These are phyloP conservation scores for Coelogynopora nodosa DNA, from an alignment of 2,888 invertebrate species.

Conservation along the genomic window DNA sequence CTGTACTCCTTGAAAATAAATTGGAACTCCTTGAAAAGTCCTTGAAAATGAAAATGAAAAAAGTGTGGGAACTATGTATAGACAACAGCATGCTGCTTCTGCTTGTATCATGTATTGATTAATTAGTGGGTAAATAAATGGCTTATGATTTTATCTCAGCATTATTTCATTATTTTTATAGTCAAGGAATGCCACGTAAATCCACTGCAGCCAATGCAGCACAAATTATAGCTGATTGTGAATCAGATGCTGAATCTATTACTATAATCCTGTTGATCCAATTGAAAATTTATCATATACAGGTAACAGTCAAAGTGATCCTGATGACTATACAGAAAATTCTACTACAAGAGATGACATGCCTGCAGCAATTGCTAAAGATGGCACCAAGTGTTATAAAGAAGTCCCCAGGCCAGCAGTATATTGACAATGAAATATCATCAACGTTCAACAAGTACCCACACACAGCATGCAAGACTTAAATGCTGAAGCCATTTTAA, in stretches of 20 bases:
- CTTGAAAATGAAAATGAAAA: too few species aligned
- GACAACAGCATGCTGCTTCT: too few species aligned
- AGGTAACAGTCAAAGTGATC: neutral
- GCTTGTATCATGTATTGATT: too few species aligned
- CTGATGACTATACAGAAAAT: neutral
- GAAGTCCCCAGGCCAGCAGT: neutral
- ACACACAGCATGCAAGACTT: neutral
- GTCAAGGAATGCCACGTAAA: neutral
- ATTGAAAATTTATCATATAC: neutral
- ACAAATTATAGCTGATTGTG: neutral
- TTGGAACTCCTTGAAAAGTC: too few species aligned
- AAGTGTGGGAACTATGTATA: too few species aligned
- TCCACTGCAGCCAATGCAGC: neutral
- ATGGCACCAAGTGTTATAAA: neutral
- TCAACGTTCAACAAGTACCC: neutral
- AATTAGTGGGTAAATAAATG: neutral
- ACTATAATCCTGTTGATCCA: neutral
- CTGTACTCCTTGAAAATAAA: too few species aligned
- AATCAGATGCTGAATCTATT: neutral
- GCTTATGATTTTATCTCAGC: neutral
- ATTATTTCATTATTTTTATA: neutral
- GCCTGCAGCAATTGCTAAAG: neutral
- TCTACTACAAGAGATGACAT: neutral
- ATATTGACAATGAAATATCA: neutral
- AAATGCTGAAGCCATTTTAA: neutral